Conservation (phyloP, 2,888 invertebrate genomes). For the Sturmia bella region DNA sequence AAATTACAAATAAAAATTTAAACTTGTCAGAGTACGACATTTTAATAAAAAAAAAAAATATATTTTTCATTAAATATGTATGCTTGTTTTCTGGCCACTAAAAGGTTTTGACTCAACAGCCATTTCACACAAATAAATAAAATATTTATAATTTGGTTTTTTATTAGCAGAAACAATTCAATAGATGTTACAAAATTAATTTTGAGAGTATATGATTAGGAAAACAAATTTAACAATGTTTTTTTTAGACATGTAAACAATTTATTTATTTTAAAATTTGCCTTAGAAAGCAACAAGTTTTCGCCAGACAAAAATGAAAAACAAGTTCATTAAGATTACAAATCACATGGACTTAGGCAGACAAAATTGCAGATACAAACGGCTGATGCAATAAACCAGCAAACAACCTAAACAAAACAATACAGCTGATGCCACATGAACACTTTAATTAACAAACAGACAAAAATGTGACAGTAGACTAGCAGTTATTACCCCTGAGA, state of each 20-base stretch:
- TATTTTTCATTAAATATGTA: background rate
- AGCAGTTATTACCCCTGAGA: too few species aligned
- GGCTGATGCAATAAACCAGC: constrained; percentile 34
- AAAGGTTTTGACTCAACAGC: background rate
- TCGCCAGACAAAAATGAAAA: constrained; percentile 23
- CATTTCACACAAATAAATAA: background rate
- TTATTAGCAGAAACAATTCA: constrained; percentile 27
- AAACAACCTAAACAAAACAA: background rate
- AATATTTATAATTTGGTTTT: background rate
- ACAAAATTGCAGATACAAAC: background rate
- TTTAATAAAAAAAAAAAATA: constrained; percentile 44
- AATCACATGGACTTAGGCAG: constrained; percentile 28
- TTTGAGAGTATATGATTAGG: background rate
- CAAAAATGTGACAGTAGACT: too few species aligned
- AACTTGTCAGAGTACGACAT: constrained; percentile 36
- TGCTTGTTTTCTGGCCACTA: constrained; percentile 11
- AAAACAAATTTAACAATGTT: constrained; percentile 38
- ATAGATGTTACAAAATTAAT: background rate
- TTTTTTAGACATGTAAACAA: constrained; percentile 41
- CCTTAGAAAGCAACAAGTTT: constrained; percentile 3
- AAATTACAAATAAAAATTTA: constrained; percentile 1
- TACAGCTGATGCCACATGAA: background rate
- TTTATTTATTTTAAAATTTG: constrained; percentile 24
- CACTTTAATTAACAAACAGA: too few species aligned
- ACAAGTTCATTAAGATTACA: constrained; percentile 42